Conservation (phyloP, 2,797 vertebrate genomes). For the Sternarchorhynchus goeldii region DNA sequence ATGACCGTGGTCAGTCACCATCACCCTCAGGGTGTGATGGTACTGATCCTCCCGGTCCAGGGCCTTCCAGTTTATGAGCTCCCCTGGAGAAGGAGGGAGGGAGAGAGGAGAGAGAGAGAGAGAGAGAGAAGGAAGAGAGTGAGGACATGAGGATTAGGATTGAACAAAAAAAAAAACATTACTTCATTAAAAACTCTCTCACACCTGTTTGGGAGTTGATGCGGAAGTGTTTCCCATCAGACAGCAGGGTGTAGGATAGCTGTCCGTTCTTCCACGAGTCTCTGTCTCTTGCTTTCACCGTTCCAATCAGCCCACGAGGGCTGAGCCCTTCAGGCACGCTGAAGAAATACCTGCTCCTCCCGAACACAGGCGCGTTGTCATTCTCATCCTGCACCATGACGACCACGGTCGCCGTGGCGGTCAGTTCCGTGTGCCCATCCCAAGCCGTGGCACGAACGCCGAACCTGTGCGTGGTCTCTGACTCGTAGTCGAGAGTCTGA, state of each 20-base stretch:
- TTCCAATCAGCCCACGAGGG: conserved; percentile 83
- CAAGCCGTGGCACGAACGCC: conserved; percentile 72
- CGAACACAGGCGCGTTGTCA: conserved; percentile 84
- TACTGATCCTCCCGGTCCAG: conserved; percentile 82
- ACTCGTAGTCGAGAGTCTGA: conserved; percentile 83
- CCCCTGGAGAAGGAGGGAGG: conserved; percentile 72
- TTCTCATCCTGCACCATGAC: conserved; percentile 88
- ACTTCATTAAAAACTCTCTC: neutral
- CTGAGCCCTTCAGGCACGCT: conserved; percentile 79
- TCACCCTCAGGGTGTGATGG: conserved; percentile 81
- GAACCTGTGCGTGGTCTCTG: conserved; percentile 70
- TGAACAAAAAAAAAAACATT: neutral
- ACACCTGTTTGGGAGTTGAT: conserved; percentile 89
- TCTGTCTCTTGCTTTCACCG: conserved; percentile 78
- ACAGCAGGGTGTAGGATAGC: conserved; percentile 89
- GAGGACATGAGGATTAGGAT: neutral
- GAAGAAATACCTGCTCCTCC: conserved; percentile 78
- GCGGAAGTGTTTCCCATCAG: conserved; percentile 88
- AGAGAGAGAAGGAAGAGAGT: neutral
- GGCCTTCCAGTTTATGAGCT: conserved; percentile 85
- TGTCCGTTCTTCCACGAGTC: conserved; percentile 87
- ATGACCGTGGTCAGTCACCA: conserved; percentile 84
- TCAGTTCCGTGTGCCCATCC: conserved; percentile 54
- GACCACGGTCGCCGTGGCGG: conserved; percentile 76
- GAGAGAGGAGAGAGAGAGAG: neutral